Conservation (phyloP, 2,797 vertebrate genomes). For the Acanthopagrus latus region DNA sequence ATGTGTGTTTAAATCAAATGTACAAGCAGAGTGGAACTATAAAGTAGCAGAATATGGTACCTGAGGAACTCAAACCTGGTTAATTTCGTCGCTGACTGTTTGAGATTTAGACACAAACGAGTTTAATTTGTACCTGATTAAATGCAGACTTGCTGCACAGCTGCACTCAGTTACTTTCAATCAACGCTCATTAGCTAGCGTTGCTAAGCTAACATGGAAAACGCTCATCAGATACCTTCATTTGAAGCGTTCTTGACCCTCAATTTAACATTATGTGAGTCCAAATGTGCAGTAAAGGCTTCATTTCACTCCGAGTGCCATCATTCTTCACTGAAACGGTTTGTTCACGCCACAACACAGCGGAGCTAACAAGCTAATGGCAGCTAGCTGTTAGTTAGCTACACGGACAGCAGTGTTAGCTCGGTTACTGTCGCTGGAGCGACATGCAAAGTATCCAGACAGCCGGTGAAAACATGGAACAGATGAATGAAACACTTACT, state of each 20-base stretch:
- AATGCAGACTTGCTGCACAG: background rate
- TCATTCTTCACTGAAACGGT: no score
- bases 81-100: no score
- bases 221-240: background rate
- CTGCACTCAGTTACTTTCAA: background rate
- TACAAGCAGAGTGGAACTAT: no score
- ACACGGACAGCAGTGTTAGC: background rate
- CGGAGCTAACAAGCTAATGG: conserved; percentile 1
- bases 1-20: no score
- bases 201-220: background rate
- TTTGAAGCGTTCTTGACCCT: background rate
- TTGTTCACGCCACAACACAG: no score
- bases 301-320: background rate
- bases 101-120: no score
- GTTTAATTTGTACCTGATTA: no score
- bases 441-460: fast-evolving
- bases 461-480: no score
- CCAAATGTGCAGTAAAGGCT: background rate
- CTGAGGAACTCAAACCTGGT: no score
- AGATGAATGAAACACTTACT: no score
- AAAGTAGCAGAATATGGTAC: no score
- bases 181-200: background rate
- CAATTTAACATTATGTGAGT: no score
- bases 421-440: background rate
- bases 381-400: background rate